Conservation (phyloP, 2,113 vertebrate genomes). For the Syngnathus typhle region DNA sequence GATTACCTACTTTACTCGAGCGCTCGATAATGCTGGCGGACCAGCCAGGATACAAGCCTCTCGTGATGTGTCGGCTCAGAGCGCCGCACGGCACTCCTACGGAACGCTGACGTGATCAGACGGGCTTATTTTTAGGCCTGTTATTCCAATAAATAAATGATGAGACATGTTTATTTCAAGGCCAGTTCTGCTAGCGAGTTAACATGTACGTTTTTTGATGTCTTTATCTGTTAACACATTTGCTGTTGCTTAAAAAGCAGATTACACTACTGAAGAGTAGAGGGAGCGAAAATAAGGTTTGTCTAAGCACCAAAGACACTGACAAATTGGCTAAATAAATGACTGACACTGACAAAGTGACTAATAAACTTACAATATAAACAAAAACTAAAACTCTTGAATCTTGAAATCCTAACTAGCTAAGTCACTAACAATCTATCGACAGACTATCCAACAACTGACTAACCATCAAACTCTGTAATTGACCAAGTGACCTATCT, state of each 20-base stretch:
- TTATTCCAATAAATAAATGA: conserved; percentile 4
- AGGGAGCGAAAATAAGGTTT: neutral
- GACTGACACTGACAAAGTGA: neutral
- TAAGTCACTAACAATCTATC: neutral
- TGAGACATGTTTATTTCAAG: conserved; percentile 1
- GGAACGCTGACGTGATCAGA: neutral
- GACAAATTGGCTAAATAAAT: neutral
- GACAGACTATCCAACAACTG: too few relatives aligned
- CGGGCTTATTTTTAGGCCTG: conserved; percentile 4
- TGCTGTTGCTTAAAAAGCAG: neutral
- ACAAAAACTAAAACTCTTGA: too few relatives aligned
- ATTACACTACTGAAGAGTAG: neutral
- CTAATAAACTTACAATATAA: neutral
- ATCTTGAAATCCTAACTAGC: too few relatives aligned
- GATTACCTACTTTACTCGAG: neutral
- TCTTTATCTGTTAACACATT: neutral
- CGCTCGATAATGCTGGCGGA: neutral
- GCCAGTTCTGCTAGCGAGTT: neutral
- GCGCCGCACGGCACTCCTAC: neutral
- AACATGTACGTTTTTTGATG: neutral
- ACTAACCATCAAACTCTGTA: too few relatives aligned
- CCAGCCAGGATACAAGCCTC: neutral
- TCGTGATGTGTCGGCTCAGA: neutral
- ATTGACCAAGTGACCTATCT: too few relatives aligned
- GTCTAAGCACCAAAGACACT: neutral